Percentiles rank a stretch among this genome's conserved stretches.
phyloP scores from a whole-genome alignment of 2,113 vertebrate species.

The Ciconia stormi region DNA sequence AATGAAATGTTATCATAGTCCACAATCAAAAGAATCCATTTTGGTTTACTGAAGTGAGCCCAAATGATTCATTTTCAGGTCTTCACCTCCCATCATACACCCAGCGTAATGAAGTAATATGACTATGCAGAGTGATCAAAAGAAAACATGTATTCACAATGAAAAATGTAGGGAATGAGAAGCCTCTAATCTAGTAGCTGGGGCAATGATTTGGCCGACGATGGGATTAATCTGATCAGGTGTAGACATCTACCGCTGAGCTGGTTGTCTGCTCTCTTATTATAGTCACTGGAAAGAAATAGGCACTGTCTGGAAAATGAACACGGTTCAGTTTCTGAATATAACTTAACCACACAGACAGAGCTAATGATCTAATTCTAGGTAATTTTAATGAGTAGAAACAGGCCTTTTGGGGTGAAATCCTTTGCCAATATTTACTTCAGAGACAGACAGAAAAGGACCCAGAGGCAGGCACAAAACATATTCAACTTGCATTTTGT shows the following conservation, averaged over 20 bases:
- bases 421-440: background rate
- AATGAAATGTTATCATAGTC: background rate
- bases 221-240: background rate
- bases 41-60: background rate
- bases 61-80: constrained; percentile 30
- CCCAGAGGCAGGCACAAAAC: background rate
- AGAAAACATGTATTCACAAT: background rate
- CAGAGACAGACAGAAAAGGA: background rate
- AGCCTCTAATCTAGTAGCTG: background rate
- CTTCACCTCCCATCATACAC: background rate
- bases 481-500: background rate
- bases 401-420: background rate
- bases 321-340: background rate
- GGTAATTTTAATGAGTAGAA: constrained; percentile 20
- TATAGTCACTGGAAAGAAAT: background rate
- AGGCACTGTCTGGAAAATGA: background rate
- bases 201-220: background rate
- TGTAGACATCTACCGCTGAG: background rate
- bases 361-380: constrained; percentile 1
- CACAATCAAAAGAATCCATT: background rate
- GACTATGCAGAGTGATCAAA: background rate
- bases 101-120: background rate
- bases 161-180: background rate
- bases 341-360: background rate
- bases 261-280: background rate